phyloP scores from a whole-genome alignment of 2,888 invertebrate species.

The Netelia melanura region DNA sequence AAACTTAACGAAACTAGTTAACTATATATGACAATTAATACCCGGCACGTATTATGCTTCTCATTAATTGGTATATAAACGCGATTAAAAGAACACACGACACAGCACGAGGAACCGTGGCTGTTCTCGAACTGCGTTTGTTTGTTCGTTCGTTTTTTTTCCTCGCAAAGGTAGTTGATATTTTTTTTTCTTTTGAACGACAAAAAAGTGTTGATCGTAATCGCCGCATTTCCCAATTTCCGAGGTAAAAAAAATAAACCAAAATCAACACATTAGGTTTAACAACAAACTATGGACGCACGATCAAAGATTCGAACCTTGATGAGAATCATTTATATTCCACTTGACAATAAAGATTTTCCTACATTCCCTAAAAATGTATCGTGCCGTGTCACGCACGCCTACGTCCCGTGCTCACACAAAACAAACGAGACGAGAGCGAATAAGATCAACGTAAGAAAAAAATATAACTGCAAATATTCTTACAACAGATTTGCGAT shows the following conservation, averaged over 20 bases:
- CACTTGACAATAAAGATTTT: slow-evolving; percentile 49
- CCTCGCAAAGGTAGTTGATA: background rate
- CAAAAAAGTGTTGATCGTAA: slow-evolving; percentile 7
- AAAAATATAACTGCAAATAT: slow-evolving; percentile 55
- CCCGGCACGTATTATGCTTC: slow-evolving; percentile 36
- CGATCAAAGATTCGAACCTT: slow-evolving; percentile 8
- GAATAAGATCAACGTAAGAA: slow-evolving; percentile 25
- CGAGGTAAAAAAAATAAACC: slow-evolving; percentile 1
- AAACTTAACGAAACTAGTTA: slow-evolving; percentile 50
- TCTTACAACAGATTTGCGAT: slow-evolving; percentile 39
- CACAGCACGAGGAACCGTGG: slow-evolving; percentile 14
- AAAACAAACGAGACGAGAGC: slow-evolving; percentile 36
- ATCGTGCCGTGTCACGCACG: slow-evolving; percentile 43
- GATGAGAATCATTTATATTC: slow-evolving; percentile 58
- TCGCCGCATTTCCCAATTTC: background rate
- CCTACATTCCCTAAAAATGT: slow-evolving; percentile 50
- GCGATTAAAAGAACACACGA: slow-evolving; percentile 34
- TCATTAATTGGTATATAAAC: slow-evolving; percentile 19
- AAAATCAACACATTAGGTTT: background rate
- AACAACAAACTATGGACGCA: background rate
- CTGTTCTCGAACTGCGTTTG: background rate
- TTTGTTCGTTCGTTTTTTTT: too few relatives aligned
- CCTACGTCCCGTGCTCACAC: slow-evolving; percentile 11
- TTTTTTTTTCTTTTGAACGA: background rate
- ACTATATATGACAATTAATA: slow-evolving; percentile 52